These are phyloP conservation scores for Iguana delicatissima DNA, from an alignment of 2,797 vertebrate genomes.

Conservation along the genomic window DNA sequence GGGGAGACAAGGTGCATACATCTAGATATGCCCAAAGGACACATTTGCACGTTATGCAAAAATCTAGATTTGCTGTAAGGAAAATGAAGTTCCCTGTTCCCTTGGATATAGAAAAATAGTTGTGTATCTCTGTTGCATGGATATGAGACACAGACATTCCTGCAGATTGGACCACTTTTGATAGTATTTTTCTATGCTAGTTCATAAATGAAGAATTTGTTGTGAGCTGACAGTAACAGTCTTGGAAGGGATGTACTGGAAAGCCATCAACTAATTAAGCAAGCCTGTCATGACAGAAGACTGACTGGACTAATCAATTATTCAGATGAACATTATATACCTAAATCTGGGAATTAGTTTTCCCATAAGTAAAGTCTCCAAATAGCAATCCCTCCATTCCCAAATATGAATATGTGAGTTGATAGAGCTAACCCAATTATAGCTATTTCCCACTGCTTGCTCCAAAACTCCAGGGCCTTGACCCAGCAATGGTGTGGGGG, in stretches of 20 bases:
- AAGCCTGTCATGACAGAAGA: slow-evolving; percentile 87
- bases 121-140: not conserved
- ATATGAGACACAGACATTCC: not conserved
- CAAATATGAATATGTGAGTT: slow-evolving; percentile 58
- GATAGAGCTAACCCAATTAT: slow-evolving; percentile 21
- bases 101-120: not conserved
- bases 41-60: too few relatives aligned
- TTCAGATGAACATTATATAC: slow-evolving; percentile 94
- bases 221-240: slow-evolving; percentile 75
- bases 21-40: not conserved
- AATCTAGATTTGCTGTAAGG: not conserved
- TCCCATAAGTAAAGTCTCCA: slow-evolving; percentile 84
- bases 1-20: not conserved
- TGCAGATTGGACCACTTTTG: slow-evolving; percentile 56
- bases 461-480: not conserved
- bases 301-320: slow-evolving; percentile 94
- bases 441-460: not conserved
- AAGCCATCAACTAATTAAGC: slow-evolving; percentile 94
- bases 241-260: slow-evolving; percentile 85
- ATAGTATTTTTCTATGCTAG: slow-evolving; percentile 60
- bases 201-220: slow-evolving; percentile 75
- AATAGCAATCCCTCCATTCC: slow-evolving; percentile 58
- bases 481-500: not conserved
- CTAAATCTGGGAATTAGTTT: slow-evolving; percentile 84
- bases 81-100: not conserved